Percentiles rank a stretch among this genome's conserved stretches.
Conservation (phyloP, 2,797 vertebrate genomes). For the Ctenochaetus hawaiiensis region DNA sequence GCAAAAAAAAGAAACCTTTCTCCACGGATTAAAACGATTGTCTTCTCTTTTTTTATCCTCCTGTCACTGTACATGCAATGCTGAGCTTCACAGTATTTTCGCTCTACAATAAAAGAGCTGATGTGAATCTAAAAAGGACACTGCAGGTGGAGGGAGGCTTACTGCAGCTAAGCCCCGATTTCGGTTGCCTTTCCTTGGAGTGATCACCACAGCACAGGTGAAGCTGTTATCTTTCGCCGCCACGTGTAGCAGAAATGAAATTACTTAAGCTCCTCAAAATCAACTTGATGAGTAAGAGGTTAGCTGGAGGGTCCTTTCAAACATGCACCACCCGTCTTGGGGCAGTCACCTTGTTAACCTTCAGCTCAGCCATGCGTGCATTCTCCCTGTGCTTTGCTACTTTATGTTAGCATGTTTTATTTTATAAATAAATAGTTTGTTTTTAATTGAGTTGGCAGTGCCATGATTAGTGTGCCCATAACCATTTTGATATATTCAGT, state of each 20-base stretch:
- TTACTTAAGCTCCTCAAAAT: conserved; percentile 71
- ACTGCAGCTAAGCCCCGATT: conserved; percentile 70
- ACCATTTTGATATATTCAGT: conserved; percentile 59
- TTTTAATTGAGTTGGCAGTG: conserved; percentile 39
- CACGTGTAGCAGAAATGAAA: conserved; percentile 72
- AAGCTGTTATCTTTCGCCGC: conserved; percentile 74
- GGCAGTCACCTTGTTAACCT: conserved; percentile 44
- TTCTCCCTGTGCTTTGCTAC: conserved; percentile 12
- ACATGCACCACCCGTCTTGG: conserved; percentile 23
- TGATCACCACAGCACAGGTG: conserved; percentile 72
- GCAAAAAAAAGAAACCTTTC: conserved; percentile 2
- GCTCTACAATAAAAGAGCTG: conserved; percentile 54
- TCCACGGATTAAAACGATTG: conserved; percentile 27
- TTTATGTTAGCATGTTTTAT: conserved; percentile 24
- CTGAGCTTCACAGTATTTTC: conserved; percentile 63
- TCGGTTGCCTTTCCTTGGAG: conserved; percentile 72
- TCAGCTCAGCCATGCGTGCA: conserved; percentile 13
- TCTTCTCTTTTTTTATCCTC: conserved; percentile 10
- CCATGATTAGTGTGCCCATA: conserved; percentile 40
- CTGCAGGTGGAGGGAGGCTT: conserved; percentile 70
- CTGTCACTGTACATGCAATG: conserved; percentile 35
- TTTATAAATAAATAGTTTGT: conserved; percentile 12
- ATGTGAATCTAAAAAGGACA: conserved; percentile 73
- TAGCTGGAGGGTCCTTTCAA: conserved; percentile 49
- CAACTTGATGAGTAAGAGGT: conserved; percentile 66